Percentiles rank a stretch among this genome's conserved stretches.
Conservation (phyloP, 2,888 invertebrate genomes). For the Zaprionus lineosus region DNA sequence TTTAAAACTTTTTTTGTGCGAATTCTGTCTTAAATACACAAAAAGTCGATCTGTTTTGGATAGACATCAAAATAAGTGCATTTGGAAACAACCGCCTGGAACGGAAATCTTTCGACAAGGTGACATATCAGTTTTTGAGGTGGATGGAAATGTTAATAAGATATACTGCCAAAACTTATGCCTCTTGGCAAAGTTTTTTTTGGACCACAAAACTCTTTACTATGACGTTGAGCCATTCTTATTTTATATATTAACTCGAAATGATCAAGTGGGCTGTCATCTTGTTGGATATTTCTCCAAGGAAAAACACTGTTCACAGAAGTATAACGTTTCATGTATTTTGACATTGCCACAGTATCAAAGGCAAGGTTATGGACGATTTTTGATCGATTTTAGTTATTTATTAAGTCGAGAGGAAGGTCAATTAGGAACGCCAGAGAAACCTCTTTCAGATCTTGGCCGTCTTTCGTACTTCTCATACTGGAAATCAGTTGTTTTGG, state of each 20-base stretch:
- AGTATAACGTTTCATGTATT: conserved; percentile 99
- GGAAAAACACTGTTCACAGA: conserved; percentile 98
- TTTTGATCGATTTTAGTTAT: conserved; percentile 99
- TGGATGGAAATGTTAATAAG: conserved; percentile 97
- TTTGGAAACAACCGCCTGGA: conserved; percentile 98
- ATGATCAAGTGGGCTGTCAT: conserved; percentile 96
- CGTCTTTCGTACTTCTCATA: conserved; percentile 97
- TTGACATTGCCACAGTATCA: conserved; percentile 99
- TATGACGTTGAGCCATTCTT: conserved; percentile 99
- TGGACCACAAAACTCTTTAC: conserved; percentile 99
- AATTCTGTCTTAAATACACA: conserved; percentile 98
- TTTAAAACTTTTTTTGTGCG: conserved; percentile 97
- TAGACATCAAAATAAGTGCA: conserved; percentile 97
- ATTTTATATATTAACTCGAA: conserved; percentile 97
- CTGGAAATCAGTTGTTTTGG: conserved; percentile 97
- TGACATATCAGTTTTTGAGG: conserved; percentile 95
- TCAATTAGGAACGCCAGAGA: conserved; percentile 98
- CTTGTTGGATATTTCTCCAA: conserved; percentile 99
- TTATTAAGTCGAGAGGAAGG: conserved; percentile 96
- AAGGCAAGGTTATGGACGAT: conserved; percentile 97
- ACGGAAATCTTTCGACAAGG: conserved; percentile 98
- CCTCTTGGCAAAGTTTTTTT: conserved; percentile 96
- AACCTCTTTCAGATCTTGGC: conserved; percentile 98
- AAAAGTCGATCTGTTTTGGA: conserved; percentile 96
- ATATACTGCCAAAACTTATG: conserved; percentile 99